Evolutionary conservation across 2,888 invertebrate species (phyloP).

Genomic region (Bombylius major): DNA sequence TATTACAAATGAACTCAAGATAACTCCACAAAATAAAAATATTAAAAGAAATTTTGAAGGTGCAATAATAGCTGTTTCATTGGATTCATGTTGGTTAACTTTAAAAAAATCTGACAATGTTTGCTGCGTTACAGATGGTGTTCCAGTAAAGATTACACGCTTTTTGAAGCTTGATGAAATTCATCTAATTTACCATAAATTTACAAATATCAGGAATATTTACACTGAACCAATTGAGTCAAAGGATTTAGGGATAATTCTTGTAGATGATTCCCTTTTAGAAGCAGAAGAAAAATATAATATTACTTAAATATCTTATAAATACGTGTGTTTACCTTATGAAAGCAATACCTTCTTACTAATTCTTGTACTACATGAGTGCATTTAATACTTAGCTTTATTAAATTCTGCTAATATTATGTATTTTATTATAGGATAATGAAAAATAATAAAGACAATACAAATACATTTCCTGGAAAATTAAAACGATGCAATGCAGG

Average conservation of each 20-base stretch:
- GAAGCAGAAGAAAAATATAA: too few species aligned
- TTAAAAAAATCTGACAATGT: neutral
- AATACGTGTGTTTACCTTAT: slow-evolving; percentile 1
- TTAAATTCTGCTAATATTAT: too few species aligned
- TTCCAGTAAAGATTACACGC: slow-evolving; percentile 1
- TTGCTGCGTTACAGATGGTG: slow-evolving; percentile 1
- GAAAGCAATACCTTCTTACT: neutral
- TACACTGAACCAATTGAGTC: neutral
- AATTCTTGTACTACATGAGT: too few species aligned
- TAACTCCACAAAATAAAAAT: too few species aligned
- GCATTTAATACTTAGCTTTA: too few species aligned
- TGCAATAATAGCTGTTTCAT: neutral
- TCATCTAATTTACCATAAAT: neutral
- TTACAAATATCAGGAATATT: neutral
- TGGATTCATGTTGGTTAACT: neutral
- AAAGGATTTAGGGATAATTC: neutral
- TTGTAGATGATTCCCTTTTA: neutral
- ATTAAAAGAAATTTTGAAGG: neutral
- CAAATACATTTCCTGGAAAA: too few species aligned
- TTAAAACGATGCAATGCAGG: too few species aligned
- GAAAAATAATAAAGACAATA: too few species aligned
- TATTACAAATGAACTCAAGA: neutral
- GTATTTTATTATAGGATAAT: too few species aligned
- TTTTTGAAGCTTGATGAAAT: neutral
- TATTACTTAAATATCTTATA: neutral